Percentiles rank a stretch among this genome's conserved stretches.
These are phyloP conservation scores for Spizella passerina DNA, from an alignment of 2,797 vertebrate species.

Conservation along the genomic window DNA sequence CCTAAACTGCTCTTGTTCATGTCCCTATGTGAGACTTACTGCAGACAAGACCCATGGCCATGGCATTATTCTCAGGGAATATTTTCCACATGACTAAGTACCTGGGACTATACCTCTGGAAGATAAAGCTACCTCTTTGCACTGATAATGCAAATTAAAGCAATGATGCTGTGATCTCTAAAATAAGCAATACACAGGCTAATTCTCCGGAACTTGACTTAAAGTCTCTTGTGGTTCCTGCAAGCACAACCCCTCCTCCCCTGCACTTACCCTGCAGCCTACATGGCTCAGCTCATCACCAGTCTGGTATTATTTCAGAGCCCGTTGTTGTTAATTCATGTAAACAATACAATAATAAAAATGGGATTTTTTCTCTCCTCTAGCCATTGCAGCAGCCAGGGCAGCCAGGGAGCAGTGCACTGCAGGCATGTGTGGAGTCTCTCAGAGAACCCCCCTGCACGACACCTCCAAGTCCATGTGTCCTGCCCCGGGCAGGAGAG, in stretches of 20 bases:
- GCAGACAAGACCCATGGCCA: background rate
- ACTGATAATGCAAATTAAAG: background rate
- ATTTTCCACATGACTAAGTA: background rate
- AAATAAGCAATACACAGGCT: background rate
- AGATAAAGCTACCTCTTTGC: background rate
- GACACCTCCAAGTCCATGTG: fast-evolving
- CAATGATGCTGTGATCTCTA: background rate
- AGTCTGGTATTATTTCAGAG: background rate
- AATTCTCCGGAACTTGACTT: background rate
- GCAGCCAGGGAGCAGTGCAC: background rate
- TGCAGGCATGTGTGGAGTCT: fast-evolving
- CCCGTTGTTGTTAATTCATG: background rate
- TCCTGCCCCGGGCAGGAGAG: fast-evolving
- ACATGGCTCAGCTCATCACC: background rate
- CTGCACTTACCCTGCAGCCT: background rate
- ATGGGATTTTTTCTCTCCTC: background rate
- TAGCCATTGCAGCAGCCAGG: background rate
- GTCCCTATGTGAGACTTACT: background rate
- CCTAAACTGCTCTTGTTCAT: background rate
- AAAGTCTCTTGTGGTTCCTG: background rate
- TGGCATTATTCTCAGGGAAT: background rate
- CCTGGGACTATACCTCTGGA: background rate
- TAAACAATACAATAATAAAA: background rate
- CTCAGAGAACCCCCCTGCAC: background rate
- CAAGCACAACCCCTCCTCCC: background rate